Percentiles rank a stretch among this genome's conserved stretches.
Evolutionary conservation across 2,888 invertebrate species (phyloP).

Genomic region (Cotesia congregata): DNA sequence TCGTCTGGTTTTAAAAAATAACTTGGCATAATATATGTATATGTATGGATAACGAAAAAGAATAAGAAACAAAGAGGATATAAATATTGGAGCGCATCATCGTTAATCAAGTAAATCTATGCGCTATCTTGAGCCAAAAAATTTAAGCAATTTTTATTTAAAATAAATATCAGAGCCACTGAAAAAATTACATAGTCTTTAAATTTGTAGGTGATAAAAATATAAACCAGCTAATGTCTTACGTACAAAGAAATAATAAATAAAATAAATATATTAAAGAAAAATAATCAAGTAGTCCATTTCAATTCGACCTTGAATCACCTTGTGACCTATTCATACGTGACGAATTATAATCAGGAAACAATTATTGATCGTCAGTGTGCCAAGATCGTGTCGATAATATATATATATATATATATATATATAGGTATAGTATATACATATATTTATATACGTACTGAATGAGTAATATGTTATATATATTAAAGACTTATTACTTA

Average conservation of each 20-base stretch:
- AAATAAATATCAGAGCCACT: slow-evolving; percentile 22
- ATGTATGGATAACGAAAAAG: background rate
- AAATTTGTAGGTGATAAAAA: slow-evolving; percentile 10
- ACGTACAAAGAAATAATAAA: background rate
- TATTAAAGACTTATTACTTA: background rate
- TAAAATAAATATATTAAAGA: slow-evolving; percentile 10
- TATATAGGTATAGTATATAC: background rate
- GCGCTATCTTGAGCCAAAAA: slow-evolving; percentile 33
- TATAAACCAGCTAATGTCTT: slow-evolving; percentile 19
- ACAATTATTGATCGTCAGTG: slow-evolving; percentile 19
- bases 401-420: slow-evolving; percentile 7
- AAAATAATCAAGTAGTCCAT: background rate
- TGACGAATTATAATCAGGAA: slow-evolving; percentile 37
- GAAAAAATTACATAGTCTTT: slow-evolving; percentile 5
- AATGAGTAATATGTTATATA: background rate
- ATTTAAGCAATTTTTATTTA: slow-evolving; percentile 20
- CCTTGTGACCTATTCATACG: slow-evolving; percentile 40
- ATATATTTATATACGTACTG: background rate
- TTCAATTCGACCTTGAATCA: slow-evolving; percentile 39
- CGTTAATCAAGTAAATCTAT: slow-evolving; percentile 36
- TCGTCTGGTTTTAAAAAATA: background rate
- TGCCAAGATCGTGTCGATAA: slow-evolving; percentile 31
- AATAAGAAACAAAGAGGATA: slow-evolving; percentile 15
- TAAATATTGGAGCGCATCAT: background rate
- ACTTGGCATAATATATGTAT: slow-evolving; percentile 1